Conservation (phyloP, 2,113 vertebrate species). For the Neogale vison region DNA sequence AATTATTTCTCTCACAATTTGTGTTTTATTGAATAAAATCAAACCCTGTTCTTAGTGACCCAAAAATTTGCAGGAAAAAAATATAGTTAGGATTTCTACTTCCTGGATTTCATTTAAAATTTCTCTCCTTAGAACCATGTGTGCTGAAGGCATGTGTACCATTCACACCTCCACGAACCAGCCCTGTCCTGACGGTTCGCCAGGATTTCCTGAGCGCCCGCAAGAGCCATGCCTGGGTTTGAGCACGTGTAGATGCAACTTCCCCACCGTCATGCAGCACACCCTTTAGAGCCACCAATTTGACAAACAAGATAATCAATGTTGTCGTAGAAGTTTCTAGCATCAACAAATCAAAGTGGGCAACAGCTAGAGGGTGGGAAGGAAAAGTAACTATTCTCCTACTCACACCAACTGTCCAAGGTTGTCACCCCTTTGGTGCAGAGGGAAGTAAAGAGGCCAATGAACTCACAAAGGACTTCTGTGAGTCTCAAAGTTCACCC, state of each 20-base stretch:
- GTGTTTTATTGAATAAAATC: not conserved
- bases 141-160: not conserved
- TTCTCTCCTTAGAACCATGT: not conserved
- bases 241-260: not conserved
- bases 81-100: not conserved
- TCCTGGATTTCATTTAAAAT: not conserved
- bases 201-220: not conserved
- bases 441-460: not conserved
- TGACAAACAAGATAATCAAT: not conserved
- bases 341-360: not conserved
- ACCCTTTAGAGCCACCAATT: not conserved
- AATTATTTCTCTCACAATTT: slow-evolving; percentile 3
- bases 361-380: too few species aligned
- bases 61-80: not conserved
- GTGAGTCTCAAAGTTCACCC: not conserved
- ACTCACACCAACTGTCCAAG: not conserved
- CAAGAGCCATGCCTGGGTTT: not conserved
- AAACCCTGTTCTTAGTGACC: not conserved
- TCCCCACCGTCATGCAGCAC: not conserved
- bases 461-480: not conserved
- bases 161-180: not conserved
- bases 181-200: not conserved
- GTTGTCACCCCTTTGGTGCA: not conserved
- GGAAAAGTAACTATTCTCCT: not conserved
- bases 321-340: not conserved